Base-by-base conservation (phyloP, 2,888 invertebrate species). In the Parnassius orleans region DNA sequence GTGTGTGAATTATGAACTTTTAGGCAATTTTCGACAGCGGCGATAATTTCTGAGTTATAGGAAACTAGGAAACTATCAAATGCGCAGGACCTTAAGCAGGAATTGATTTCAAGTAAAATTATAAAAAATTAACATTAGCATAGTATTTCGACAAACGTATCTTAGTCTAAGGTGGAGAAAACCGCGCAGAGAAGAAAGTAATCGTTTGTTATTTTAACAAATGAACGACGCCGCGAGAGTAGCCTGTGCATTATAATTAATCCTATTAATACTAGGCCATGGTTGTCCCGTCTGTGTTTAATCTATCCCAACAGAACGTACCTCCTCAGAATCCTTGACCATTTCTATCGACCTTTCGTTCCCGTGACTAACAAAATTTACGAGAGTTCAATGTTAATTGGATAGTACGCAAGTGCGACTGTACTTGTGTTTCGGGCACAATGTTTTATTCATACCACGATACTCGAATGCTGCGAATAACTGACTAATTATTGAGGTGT, bases 391-490 rank as follows among this genome's bases (percentile, higher is more conserved):
- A 66, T 52, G 66, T 67, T 74, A 55, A 69, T 63, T 78, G 81
- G 85, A 63, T 68, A 69, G 68, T 42, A 14, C 46, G 15, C 57
- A 57, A 57, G 57, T 69, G 72, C 74, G 76, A 77, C 79, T 74
- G 81, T 80, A 80, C 83, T 84, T 78, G 81, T 79, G 81, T 83
- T 84, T 77, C 78, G 78, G 79, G 76, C 78, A 80, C 74, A 76
- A 87, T 89, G 89, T 89, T 87, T 90, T 89, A 90, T 90, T 90
- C 90, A 89, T 88, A 81, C 72, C 79, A 76, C 81, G 81, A 83
- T 78, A 83, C 81, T 83, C 78, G 77, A 75, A 77, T 80, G 76
- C 83, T 77, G 81, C 76, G 84, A 84, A 84, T 86, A 85, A 84
- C 84, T 81, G 83, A 75, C 85, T 90, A 89, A 88, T 87, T 89